phyloP scores from a whole-genome alignment of 2,797 vertebrate genomes.

The Poeciliopsis infans region DNA sequence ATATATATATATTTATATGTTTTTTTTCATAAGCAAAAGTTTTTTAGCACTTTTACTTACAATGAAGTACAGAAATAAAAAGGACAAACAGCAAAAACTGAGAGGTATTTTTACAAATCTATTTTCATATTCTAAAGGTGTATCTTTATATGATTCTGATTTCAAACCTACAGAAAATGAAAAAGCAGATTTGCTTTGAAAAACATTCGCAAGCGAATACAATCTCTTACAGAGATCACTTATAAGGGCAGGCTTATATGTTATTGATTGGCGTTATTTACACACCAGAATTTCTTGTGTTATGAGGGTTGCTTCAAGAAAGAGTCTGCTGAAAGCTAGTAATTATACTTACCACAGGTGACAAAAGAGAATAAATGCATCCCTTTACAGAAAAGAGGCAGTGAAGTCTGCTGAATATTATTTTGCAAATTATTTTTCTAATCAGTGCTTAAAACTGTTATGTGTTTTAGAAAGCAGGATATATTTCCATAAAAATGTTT shows the following conservation, averaged over 20 bases:
- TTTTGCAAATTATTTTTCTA: too few species aligned
- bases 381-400: not conserved
- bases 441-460: too few species aligned
- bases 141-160: not conserved
- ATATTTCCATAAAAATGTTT: too few species aligned
- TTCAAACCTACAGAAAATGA: not conserved
- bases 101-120: not conserved
- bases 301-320: not conserved
- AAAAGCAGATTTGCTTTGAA: not conserved
- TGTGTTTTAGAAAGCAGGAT: too few species aligned
- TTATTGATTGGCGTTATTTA: not conserved
- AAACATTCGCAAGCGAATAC: not conserved
- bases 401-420: too few species aligned
- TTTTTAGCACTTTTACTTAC: not conserved
- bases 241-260: too few species aligned
- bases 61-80: not conserved
- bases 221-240: not conserved
- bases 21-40: not conserved
- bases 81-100: not conserved
- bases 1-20: not conserved
- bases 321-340: not conserved
- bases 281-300: not conserved
- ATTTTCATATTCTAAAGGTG: not conserved
- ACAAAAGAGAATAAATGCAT: not conserved
- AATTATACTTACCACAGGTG: not conserved